Evolutionary conservation across 2,113 vertebrate species (phyloP), one percentile per base, ranked within the genome.

Genomic region (Conger conger): DNA sequence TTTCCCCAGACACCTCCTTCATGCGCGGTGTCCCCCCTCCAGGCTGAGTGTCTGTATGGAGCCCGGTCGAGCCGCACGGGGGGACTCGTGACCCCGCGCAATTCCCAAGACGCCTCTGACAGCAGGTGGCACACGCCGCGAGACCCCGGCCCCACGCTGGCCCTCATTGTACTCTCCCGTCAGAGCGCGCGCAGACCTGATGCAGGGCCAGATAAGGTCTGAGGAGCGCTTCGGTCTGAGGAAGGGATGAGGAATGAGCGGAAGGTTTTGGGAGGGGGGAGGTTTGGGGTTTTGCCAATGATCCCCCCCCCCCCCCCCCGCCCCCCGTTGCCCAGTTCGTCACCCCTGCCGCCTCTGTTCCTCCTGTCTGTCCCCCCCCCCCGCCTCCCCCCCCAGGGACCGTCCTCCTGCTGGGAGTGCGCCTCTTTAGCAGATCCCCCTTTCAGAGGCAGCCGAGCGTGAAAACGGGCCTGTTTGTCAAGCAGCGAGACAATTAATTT

Each of bases 401-500:
- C 79, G 86, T 85, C 85, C 90, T 89, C 83, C 63, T 84, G 80
- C 91, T 93, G 88, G 89, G 93, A 91, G 87, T 89, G 92, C 89
- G 89, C 92, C 93, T 92, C 92, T 94, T 94, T 93, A 94, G 92
- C 91, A 86, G 86, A n/a, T 87, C 82, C 82, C 85, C 89, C 90
- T 93, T 94, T 94, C 88, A 90, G 50, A 88, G 80, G 91, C 93
- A 93, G 89, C 89, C 92, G 93, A 91, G 93, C 94, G 90, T 96
- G 93, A 94, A 94, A 91, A 92, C 91, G 91, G 92, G 92, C 93
- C 93, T 92, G 94, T 95, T 95, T 95, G 94, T 94, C 92, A 95
- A 94, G 92, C 93, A 87, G 88, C 84, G 77, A 85, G 92, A 93
- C 94, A 94, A 95, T 95, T 94, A 93, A 95, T 95, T 94, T 93